Conservation (phyloP, 1,140 invertebrate genomes). For the Drosophila tani region DNA sequence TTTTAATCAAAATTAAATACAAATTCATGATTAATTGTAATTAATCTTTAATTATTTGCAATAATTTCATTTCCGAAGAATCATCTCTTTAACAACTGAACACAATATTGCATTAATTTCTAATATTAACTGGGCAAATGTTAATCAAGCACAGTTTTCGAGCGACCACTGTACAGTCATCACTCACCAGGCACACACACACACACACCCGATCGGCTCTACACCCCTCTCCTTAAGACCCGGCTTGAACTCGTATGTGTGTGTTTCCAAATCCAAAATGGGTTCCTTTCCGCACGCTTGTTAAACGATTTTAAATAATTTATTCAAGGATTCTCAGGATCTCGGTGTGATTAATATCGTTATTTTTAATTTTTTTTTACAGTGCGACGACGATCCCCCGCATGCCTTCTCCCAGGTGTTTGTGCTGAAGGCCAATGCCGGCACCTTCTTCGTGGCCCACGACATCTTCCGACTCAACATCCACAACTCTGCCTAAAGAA, state of each 20-base stretch:
- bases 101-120: neutral
- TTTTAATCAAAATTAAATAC: neutral
- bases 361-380: slow-evolving; percentile 84
- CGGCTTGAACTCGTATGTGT: slow-evolving; percentile 8
- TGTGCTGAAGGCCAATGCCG: slow-evolving; percentile 93
- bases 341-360: neutral
- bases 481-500: slow-evolving; percentile 90
- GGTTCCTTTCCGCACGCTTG: slow-evolving; percentile 31
- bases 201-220: slow-evolving; percentile 1
- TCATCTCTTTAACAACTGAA: too few relatives aligned
- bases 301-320: slow-evolving; percentile 6
- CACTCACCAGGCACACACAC: slow-evolving; percentile 8
- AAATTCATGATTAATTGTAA: neutral
- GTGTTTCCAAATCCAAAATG: slow-evolving; percentile 2
- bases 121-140: neutral
- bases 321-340: neutral
- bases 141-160: neutral
- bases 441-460: slow-evolving; percentile 95
- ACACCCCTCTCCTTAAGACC: neutral
- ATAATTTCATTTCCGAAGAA: too few relatives aligned
- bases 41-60: neutral
- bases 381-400: slow-evolving; percentile 97
- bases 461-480: slow-evolving; percentile 97
- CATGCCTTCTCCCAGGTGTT: slow-evolving; percentile 96
- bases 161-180: slow-evolving; percentile 11